phyloP scores from a whole-genome alignment of 2,888 invertebrate genomes.

The Sphecodes monilicornis region DNA sequence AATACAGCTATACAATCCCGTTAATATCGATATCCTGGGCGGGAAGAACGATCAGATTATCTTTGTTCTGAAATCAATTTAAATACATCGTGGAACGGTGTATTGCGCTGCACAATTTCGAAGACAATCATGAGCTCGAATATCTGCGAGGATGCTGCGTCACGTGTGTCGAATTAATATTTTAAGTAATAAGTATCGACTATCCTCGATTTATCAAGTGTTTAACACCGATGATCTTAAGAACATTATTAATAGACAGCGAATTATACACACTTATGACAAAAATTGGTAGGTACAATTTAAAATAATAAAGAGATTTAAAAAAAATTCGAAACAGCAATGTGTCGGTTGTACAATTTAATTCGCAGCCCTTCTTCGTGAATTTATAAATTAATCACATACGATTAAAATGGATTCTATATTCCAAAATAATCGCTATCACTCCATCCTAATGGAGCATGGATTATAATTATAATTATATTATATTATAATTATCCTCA shows the following conservation, averaged over 20 bases:
- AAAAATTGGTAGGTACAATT: background rate
- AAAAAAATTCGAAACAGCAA: background rate
- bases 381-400: background rate
- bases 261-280: background rate
- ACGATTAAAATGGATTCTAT: too few relatives aligned
- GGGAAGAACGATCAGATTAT: background rate
- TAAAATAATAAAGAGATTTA: background rate
- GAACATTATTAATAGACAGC: background rate
- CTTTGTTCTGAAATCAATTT: slow-evolving; percentile 7
- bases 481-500: too few relatives aligned
- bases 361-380: background rate
- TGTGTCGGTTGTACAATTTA: background rate
- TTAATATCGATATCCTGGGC: background rate
- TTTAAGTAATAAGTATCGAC: background rate
- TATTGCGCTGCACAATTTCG: background rate
- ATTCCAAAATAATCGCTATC: background rate
- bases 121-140: background rate
- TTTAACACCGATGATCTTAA: background rate
- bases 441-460: too few relatives aligned
- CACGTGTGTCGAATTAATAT: background rate
- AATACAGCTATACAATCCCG: background rate
- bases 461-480: too few relatives aligned
- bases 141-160: background rate
- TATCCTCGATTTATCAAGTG: background rate
- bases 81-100: background rate